Conservation (phyloP, 2,113 vertebrate species). For the Strigops habroptila region DNA sequence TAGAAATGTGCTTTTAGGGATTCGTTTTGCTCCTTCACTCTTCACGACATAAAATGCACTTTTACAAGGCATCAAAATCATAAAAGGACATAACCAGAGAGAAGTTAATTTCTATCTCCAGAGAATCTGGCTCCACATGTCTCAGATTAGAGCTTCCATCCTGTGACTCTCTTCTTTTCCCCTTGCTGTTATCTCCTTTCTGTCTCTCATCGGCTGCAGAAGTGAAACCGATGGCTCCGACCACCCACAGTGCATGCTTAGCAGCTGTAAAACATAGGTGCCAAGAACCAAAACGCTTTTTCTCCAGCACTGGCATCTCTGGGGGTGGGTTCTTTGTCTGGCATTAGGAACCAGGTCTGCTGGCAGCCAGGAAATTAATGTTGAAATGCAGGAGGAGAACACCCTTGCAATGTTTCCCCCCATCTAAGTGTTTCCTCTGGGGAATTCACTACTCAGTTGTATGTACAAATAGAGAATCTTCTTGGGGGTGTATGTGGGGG, state of each 20-base stretch:
- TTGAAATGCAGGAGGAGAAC: neutral
- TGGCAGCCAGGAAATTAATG: neutral
- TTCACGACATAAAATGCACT: fast-evolving
- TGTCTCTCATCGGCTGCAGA: neutral
- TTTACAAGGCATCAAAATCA: neutral
- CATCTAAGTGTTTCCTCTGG: neutral
- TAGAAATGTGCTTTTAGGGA: neutral
- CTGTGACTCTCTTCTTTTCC: neutral
- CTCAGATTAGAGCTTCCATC: neutral
- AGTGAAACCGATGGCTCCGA: constrained; percentile 7
- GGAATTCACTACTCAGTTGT: neutral
- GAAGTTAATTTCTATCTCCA: neutral
- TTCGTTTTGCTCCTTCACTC: neutral
- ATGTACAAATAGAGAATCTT: neutral
- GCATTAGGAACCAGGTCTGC: neutral
- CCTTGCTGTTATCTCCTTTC: neutral
- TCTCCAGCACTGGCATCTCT: neutral
- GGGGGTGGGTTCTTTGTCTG: neutral
- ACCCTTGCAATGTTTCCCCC: neutral
- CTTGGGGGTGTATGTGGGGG: fast-evolving
- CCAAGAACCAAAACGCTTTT: neutral
- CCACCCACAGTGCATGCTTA: constrained; percentile 12
- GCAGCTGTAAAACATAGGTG: neutral
- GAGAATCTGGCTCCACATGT: neutral
- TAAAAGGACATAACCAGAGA: neutral